Base-by-base conservation (phyloP, 1,140 invertebrate genomes). In the Drosophila dunni region DNA sequence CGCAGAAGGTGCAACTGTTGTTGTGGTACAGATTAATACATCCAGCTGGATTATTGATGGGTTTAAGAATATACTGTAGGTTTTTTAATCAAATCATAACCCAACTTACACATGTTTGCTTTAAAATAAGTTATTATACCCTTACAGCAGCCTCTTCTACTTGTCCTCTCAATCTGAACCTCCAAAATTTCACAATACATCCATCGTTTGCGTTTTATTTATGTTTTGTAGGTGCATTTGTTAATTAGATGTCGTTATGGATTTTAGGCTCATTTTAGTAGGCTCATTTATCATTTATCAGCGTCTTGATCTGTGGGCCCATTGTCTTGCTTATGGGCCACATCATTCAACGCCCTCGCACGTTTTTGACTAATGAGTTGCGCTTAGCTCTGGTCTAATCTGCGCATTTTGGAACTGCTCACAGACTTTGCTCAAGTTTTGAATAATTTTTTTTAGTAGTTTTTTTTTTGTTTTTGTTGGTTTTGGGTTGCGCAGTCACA, bases 311-410 rank as follows among this genome's bases (percentile, higher is more conserved):
- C 46, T 66, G 11, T 42, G 15, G 36, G 9, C 5, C 34, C 11
- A 60, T 61, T 69, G 53, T 51, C 33, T 46, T n/a, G 13, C 15
- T 36, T 53, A 11, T 45, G 4, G 50, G 8, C 34, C 71, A 75
- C 17, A 29, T 29, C 46, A 82, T 53, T 72, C 51, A 80, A 83
- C 81, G 81, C 81, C 81, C 73, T 57, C 81, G 73, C 70, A 33
- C n/a, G 29, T 58, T 58, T 50, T 75, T 85, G 79, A 86, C 82
- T 86, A 85, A 85, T 85, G 78, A 70, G 63, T 64, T 64, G 51
- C 29, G 50, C 34, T 34, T 64, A 33, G 34, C 42, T 56, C 29
- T 42, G 71, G 69, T 69, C 57, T 63, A 74, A 69, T 73, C 70
- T 53, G 38, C 20, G 64, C 34, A 29, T 60, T 36, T 50, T 40